Base-by-base conservation (phyloP, 64 coral and sea anemone genomes). In the Dendronephthya gigantea region DNA sequence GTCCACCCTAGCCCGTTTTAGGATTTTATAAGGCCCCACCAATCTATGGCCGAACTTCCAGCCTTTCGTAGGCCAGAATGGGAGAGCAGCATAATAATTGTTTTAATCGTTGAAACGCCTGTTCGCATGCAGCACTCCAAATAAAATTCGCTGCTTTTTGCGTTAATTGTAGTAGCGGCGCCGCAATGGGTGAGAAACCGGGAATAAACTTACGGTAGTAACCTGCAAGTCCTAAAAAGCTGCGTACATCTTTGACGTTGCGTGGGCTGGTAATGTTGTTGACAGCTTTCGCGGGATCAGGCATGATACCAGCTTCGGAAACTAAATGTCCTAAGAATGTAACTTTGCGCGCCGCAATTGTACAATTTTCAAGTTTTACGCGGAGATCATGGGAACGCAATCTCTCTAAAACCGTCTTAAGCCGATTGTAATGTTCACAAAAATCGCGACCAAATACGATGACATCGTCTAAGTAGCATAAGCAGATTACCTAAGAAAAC, bases 161-260 rank as follows among this genome's bases (percentile, higher is more conserved):
- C 5, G 85, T 87, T 1, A 87, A 35, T 1, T 48, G 38, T 39
- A 40, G 23, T 16, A 87, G 39, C 23, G 85, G 85, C 59, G 85
- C 35, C 19, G 85, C 85, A 29, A 86, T 72, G 11, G 27, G 15
- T 7, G 85, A n/a, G 43, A 35, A 86, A 0, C 31, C 35, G 40
- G 59, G 35, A 52, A 86, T 47, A 27, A 86, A 86, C 11, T 70
- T 68, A 6, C 85, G 27, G 37, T 86, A 86, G 29, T 86, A 86
- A 30, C 69, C 69, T 33, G 69, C 69, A 30, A 76, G 69, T 6
- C 69, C 69, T 76, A 70, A 33, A 81, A 87, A 87, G 22, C 86
- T 79, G 2, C 70, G 86, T 11, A 88, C 32, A 13, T 82, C 86
- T 88, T 88, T 75, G 13, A 40, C 51, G 2, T 88, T 88, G 15